A percentile compares a stretch with the other conserved stretches of the same genome.
Conservation (phyloP, 2,888 invertebrate species). For the Globia sparganii region DNA sequence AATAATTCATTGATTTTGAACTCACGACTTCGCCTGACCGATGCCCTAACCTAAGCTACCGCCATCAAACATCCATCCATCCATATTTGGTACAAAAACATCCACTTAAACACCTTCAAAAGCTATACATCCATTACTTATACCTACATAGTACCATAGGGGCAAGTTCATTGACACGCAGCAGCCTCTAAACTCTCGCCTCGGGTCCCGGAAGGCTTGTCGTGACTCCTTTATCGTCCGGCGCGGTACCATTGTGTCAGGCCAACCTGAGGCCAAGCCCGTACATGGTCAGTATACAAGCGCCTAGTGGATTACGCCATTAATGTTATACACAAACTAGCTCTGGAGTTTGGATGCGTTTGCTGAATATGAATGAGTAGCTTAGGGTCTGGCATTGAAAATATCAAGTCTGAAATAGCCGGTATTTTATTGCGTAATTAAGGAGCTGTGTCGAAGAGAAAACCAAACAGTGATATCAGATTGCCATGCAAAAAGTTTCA, state of each 20-base stretch:
- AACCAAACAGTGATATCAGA: background rate
- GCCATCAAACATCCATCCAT: slow-evolving; percentile 33
- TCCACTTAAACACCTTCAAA: slow-evolving; percentile 50
- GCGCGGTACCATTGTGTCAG: slow-evolving; percentile 72
- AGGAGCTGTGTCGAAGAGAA: background rate
- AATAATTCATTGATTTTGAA: slow-evolving; percentile 11
- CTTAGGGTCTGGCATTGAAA: slow-evolving; percentile 18
- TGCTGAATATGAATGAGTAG: slow-evolving; percentile 53
- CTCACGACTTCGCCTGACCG: slow-evolving; percentile 24
- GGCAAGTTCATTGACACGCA: slow-evolving; percentile 63
- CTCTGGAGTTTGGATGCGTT: slow-evolving; percentile 38
- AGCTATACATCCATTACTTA: slow-evolving; percentile 40
- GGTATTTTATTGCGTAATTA: background rate
- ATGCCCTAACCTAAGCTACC: slow-evolving; percentile 22
- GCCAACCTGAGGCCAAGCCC: slow-evolving; percentile 67
- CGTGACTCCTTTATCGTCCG: slow-evolving; percentile 79
- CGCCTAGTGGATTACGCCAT: slow-evolving; percentile 62
- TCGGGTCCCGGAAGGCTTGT: slow-evolving; percentile 75
- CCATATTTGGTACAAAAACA: slow-evolving; percentile 54
- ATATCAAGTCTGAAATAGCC: background rate
- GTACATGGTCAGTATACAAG: slow-evolving; percentile 62
- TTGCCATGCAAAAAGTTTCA: background rate
- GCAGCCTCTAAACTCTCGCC: slow-evolving; percentile 65
- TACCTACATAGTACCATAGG: slow-evolving; percentile 42
- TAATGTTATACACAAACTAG: slow-evolving; percentile 59